Evolutionary conservation across 2,888 invertebrate genomes (phyloP), one percentile per base, ranked within the genome.

Genomic region (Dusona sp.): DNA sequence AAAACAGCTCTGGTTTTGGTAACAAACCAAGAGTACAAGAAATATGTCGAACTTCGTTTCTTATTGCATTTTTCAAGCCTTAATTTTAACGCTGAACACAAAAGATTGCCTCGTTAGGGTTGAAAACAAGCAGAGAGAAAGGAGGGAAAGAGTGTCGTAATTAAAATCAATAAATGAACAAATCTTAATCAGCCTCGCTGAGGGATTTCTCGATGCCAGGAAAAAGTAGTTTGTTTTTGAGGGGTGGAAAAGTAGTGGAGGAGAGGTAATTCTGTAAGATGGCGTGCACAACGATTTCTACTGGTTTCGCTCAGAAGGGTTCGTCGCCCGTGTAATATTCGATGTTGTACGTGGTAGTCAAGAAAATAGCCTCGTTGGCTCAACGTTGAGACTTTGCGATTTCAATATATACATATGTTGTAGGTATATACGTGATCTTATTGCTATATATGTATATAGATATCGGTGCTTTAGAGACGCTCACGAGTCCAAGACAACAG

Each of bases 121-220:
- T 70, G n/a, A 78, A 78, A 82, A 74, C 61, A 61, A 42, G 38
- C 54, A 29, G 54, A 64, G 54, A 11, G 33, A 36, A 29, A 4
- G 54, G 68, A 36, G 29, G 22, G 2, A 25, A 73, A 45, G 61
- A 78, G 68, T 38, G 38, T 81, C 57, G 77, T 87, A 86, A 88
- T 89, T 88, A 84, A 88, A 89, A 89, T 89, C 88, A 89, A 89
- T 88, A 87, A 89, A 81, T 70, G 87, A 85, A 86, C 75, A 86
- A 85, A 87, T 89, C 82, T 80, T 86, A 88, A 89, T 89, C 84
- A 85, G 84, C 78, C 75, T 81, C 68, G 83, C 80, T 81, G 74
- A 78, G 80, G 73, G 81, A 78, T 81, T 86, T 78, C 80, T 78
- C 67, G 75, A 79, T 70, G 75, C 61, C 57, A 51, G 75, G 51